Conservation (phyloP, 2,888 invertebrate species). For the Drosophila meridiana region DNA sequence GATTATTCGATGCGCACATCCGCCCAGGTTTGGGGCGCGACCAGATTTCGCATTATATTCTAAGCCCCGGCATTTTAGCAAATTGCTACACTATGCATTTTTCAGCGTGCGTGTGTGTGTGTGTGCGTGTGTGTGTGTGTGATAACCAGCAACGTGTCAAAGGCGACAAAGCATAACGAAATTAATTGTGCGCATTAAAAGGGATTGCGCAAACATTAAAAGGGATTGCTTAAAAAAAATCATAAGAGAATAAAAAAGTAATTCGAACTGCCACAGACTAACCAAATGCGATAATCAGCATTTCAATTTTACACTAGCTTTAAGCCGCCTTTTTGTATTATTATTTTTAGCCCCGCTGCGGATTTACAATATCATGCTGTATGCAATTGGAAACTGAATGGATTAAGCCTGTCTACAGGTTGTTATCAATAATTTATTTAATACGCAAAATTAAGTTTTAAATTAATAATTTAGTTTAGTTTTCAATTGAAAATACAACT, state of each 20-base stretch:
- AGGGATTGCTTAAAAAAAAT: slow-evolving; percentile 51
- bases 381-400: background rate
- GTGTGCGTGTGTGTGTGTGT: slow-evolving; percentile 12
- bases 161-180: slow-evolving; percentile 78
- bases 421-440: slow-evolving; percentile 1
- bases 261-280: slow-evolving; percentile 55
- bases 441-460: background rate
- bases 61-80: slow-evolving; percentile 68
- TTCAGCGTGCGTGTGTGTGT: slow-evolving; percentile 4
- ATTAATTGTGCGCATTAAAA: slow-evolving; percentile 79
- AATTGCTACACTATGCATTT: slow-evolving; percentile 50
- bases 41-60: slow-evolving; percentile 51
- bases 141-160: slow-evolving; percentile 54
- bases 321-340: slow-evolving; percentile 33
- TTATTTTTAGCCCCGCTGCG: background rate
- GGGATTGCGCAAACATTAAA: slow-evolving; percentile 74
- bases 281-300: slow-evolving; percentile 69
- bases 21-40: slow-evolving; percentile 6
- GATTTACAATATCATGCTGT: background rate
- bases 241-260: background rate
- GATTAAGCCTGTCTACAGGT: slow-evolving; percentile 9
- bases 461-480: background rate
- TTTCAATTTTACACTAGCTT: slow-evolving; percentile 53
- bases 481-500: background rate
- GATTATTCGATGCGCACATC: slow-evolving; percentile 47